Evolutionary conservation across 2,113 vertebrate species (phyloP), one percentile per base, ranked within the genome.

Genomic region (Oryzias melastigma): DNA sequence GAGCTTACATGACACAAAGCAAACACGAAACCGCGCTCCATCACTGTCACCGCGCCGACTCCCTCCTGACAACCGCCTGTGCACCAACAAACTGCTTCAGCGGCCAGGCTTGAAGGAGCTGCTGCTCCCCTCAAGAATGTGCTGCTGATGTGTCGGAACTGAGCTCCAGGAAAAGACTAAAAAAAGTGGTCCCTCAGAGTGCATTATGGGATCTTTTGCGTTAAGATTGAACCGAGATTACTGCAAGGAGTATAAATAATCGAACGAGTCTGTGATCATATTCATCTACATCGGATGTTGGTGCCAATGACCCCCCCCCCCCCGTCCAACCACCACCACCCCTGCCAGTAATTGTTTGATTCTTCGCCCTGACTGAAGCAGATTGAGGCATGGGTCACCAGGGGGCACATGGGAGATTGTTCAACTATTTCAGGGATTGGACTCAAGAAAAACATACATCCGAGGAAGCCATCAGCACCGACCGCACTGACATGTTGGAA

Each of bases 211-310:
- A 25, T 42, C 68, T 65, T 40, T 8, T 61, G 59, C 29, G 40
- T n/a, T 3, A 14, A 63, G 59, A 43, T 20, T 20, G 17, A 60
- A 53, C 66, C 43, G 42, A 51, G 35, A 35, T 35, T 35, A 35
- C 35, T 12, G 35, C 35, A 35, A 61, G 25, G 41, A 73, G 52
- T 16, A 27, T 51, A 62, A 68, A 71, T 52, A 62, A 60, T 71
- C 60, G 57, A 14, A 63, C 19, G 54, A 19, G 24, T 65, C 20
- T 80, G 81, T 84, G 88, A 87, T 85, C 35, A 35, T 81, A 85
- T 86, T 91, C 86, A 82, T 62, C 80, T 75, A 69, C 56, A 73
- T 77, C 75, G 65, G 62, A 71, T 66, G 78, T 85, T 82, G 85
- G 81, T 78, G 60, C 17, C 69, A 48, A 73, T 65, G 59, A 54